Evolutionary conservation across 2,113 vertebrate species (phyloP).

Genomic region (Indicator indicator): DNA sequence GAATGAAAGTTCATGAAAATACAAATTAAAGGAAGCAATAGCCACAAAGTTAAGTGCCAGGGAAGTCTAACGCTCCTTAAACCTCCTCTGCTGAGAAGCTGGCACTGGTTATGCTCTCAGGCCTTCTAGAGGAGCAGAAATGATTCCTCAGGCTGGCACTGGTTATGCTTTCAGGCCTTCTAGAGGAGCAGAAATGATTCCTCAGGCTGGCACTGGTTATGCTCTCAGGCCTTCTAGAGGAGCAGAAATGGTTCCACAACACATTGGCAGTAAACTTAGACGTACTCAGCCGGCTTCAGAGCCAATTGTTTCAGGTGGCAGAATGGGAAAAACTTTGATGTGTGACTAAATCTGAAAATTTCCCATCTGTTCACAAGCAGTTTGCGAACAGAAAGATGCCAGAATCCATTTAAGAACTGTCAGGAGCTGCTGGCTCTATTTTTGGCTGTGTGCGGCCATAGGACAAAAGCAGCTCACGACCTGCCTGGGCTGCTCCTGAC

Average conservation of each 20-base stretch:
- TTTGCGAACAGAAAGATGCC: constrained; percentile 16
- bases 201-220: background rate
- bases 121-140: background rate
- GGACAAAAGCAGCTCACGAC: constrained; percentile 7
- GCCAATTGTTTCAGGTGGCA: constrained; percentile 30
- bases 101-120: background rate
- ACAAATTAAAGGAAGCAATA: background rate
- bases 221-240: background rate
- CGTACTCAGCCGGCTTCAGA: background rate
- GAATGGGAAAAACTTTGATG: constrained; percentile 2
- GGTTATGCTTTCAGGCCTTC: background rate
- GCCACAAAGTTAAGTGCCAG: background rate
- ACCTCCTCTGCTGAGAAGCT: background rate
- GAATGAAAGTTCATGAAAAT: background rate
- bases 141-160: background rate
- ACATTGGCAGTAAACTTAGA: background rate
- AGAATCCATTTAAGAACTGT: background rate
- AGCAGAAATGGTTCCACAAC: background rate
- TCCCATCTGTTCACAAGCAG: constrained; percentile 31
- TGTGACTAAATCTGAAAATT: constrained; percentile 32
- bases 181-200: background rate
- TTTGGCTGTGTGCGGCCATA: background rate
- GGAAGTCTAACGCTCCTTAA: background rate
- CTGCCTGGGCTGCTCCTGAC: background rate
- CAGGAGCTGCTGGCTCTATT: background rate